phyloP scores from a whole-genome alignment of 2,888 invertebrate species.

The Laspeyria flexula region DNA sequence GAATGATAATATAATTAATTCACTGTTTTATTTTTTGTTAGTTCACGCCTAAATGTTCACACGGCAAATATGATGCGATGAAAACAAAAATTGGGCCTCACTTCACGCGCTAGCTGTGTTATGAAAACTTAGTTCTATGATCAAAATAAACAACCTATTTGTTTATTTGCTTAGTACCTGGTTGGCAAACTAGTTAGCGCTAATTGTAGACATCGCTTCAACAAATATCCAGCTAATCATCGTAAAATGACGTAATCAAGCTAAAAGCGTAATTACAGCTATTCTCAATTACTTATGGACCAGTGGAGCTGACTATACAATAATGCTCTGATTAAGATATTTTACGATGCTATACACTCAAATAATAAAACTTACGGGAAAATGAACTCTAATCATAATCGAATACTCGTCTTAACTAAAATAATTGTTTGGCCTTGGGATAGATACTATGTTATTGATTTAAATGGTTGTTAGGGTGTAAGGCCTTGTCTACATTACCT shows the following conservation, averaged over 20 bases:
- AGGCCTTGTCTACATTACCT: too few species aligned
- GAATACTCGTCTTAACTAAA: too few species aligned
- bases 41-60: too few species aligned
- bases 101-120: too few species aligned
- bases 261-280: conserved; percentile 33
- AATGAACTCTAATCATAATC: not conserved
- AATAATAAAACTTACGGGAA: not conserved
- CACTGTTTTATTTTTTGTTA: too few species aligned
- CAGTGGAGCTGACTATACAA: conserved; percentile 20
- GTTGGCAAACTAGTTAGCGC: not conserved
- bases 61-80: too few species aligned
- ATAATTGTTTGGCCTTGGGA: too few species aligned
- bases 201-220: conserved; percentile 1
- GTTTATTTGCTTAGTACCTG: not conserved
- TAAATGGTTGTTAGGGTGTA: too few species aligned
- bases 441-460: too few species aligned
- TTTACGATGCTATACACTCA: conserved; percentile 3
- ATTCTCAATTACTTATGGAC: conserved; percentile 33
- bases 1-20: too few species aligned
- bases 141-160: not conserved
- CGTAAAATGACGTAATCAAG: conserved; percentile 24
- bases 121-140: too few species aligned
- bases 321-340: conserved; percentile 28
- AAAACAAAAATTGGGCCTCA: too few species aligned
- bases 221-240: conserved; percentile 4